phyloP scores from a whole-genome alignment of 2,113 vertebrate genomes.

The Naja naja region DNA sequence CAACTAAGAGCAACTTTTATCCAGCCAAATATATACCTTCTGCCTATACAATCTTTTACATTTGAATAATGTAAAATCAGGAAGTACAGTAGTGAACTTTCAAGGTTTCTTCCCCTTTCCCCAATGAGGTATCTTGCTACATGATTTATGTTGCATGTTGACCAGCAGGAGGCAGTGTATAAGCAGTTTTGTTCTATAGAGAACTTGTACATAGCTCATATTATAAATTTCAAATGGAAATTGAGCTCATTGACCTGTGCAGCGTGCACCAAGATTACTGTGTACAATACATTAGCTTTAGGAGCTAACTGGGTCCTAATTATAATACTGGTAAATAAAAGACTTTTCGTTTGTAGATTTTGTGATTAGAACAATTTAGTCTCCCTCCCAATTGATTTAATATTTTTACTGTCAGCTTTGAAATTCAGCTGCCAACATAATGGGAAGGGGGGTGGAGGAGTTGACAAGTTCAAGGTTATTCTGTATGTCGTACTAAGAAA shows the following conservation, averaged over 20 bases:
- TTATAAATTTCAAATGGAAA: neutral
- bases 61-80: neutral
- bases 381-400: neutral
- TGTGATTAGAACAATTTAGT: neutral
- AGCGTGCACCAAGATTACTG: neutral
- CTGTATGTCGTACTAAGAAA: too few species aligned
- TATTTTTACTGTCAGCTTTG: too few species aligned
- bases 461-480: too few species aligned
- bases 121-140: neutral
- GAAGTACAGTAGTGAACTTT: neutral
- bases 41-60: neutral
- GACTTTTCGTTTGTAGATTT: neutral
- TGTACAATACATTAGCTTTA: neutral
- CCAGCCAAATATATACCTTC: neutral
- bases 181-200: neutral
- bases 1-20: neutral
- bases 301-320: neutral
- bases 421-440: too few species aligned
- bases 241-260: neutral
- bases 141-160: neutral
- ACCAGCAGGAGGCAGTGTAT: neutral
- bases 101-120: neutral
- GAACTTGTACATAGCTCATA: neutral
- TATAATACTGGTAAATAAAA: neutral
- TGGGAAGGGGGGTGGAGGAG: too few species aligned